phyloP scores from a whole-genome alignment of 2,113 vertebrate species.

The Datnioides undecimradiatus region DNA sequence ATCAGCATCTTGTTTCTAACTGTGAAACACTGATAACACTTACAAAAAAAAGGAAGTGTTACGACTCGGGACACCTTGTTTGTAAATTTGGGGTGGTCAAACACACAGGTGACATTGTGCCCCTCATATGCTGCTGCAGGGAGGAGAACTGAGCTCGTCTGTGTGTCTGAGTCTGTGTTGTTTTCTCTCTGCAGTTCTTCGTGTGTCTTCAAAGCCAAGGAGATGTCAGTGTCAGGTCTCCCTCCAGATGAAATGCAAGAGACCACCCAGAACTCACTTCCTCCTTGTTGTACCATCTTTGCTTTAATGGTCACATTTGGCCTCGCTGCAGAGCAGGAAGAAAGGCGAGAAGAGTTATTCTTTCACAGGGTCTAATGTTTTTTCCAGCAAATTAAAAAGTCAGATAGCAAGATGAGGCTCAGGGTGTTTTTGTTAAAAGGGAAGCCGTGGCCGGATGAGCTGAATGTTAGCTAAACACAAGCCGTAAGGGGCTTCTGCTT shows the following conservation, averaged over 20 bases:
- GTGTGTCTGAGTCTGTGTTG: constrained; percentile 29
- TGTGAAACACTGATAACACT: constrained; percentile 50
- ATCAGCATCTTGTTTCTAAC: background rate
- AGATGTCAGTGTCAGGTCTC: constrained; percentile 75
- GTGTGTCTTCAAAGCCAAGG: constrained; percentile 64
- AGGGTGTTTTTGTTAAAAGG: constrained; percentile 63
- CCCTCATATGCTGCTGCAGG: constrained; percentile 61
- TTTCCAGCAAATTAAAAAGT: constrained; percentile 73
- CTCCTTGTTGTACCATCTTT: constrained; percentile 62
- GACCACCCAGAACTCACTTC: constrained; percentile 74
- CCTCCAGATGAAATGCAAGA: constrained; percentile 79
- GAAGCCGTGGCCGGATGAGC: constrained; percentile 66
- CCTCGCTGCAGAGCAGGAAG: constrained; percentile 68
- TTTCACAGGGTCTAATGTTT: constrained; percentile 60
- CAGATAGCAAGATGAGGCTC: constrained; percentile 52
- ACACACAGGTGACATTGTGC: constrained; percentile 71
- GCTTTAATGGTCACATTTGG: constrained; percentile 77
- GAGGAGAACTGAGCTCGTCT: constrained; percentile 56
- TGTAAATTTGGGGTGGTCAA: constrained; percentile 73
- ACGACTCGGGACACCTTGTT: constrained; percentile 31
- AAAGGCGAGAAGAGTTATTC: constrained; percentile 61
- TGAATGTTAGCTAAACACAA: constrained; percentile 60
- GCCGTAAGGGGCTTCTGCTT: constrained; percentile 57
- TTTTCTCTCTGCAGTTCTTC: constrained; percentile 40
- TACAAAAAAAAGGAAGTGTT: constrained; percentile 75